A percentile compares a stretch with the other conserved stretches of the same genome.
Evolutionary conservation across 1,140 invertebrate genomes (phyloP).

Genomic region (Wasmannia auropunctata): DNA sequence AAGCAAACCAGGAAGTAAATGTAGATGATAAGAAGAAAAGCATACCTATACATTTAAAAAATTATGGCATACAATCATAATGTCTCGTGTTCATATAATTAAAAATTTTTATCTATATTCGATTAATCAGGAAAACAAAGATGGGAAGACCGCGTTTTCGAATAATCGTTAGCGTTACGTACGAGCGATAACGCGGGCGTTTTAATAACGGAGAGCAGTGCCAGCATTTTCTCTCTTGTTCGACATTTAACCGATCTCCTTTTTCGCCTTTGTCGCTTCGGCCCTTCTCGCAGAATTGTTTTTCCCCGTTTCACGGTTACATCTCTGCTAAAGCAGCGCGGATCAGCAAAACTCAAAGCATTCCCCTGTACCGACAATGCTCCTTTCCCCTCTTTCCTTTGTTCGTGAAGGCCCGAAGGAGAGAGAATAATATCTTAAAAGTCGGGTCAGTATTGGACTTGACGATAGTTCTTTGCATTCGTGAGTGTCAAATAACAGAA

Average conservation of each 20-base stretch:
- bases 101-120: background rate
- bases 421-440: constrained; percentile 46
- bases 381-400: background rate
- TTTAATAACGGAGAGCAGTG: constrained; percentile 30
- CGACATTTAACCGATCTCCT: constrained; percentile 50
- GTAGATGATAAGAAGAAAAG: background rate
- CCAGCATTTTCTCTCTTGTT: constrained; percentile 21
- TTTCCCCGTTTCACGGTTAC: constrained; percentile 35
- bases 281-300: constrained; percentile 39
- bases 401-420: background rate
- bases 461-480: constrained; percentile 6
- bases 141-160: background rate
- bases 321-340: background rate
- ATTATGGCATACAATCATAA: background rate
- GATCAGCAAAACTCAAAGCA: constrained; percentile 52
- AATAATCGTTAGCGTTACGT: background rate
- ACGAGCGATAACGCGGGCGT: background rate
- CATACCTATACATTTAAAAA: background rate
- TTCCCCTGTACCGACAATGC: constrained; percentile 1
- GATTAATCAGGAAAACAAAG: background rate
- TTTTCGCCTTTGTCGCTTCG: constrained; percentile 19
- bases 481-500: background rate
- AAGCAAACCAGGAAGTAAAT: background rate
- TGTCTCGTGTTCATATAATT: background rate
- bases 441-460: background rate